Evolutionary conservation across 1,140 invertebrate genomes (phyloP).

Genomic region (Caerostris extrusa): DNA sequence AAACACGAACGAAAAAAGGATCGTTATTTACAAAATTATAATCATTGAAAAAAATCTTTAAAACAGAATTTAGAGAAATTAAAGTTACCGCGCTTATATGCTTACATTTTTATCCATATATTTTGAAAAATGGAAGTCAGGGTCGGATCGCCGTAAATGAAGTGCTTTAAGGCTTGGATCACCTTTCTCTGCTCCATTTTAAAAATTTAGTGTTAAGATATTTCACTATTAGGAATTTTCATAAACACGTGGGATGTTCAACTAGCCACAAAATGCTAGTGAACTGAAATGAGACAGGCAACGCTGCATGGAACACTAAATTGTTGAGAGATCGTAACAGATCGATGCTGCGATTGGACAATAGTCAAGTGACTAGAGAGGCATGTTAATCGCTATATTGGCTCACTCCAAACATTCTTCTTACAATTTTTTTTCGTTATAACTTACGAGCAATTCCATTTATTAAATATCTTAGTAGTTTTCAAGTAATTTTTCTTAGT

Average conservation of each 20-base stretch:
- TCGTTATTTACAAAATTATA: background rate
- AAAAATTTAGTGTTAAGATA: background rate
- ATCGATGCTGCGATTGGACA: background rate
- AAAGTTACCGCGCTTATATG: background rate
- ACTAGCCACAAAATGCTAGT: too few species aligned
- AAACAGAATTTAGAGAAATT: background rate
- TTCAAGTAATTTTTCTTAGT: too few species aligned
- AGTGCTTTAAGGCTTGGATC: background rate
- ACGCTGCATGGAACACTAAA: too few species aligned
- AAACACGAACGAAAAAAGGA: background rate
- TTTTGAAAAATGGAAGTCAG: conserved; percentile 1
- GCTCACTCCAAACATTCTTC: too few species aligned
- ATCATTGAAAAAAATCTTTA: background rate
- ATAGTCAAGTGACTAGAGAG: background rate
- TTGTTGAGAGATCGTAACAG: background rate
- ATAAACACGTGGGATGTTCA: too few species aligned
- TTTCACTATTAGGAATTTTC: background rate
- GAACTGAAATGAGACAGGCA: too few species aligned
- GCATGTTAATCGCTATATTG: too few species aligned
- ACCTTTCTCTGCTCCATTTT: background rate
- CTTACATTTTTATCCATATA: conserved; percentile 5
- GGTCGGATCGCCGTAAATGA: background rate
- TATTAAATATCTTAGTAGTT: too few species aligned
- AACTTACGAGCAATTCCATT: too few species aligned
- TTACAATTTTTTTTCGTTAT: too few species aligned